Base-by-base conservation (phyloP, 2,797 vertebrate genomes). In the Paguma larvata region DNA sequence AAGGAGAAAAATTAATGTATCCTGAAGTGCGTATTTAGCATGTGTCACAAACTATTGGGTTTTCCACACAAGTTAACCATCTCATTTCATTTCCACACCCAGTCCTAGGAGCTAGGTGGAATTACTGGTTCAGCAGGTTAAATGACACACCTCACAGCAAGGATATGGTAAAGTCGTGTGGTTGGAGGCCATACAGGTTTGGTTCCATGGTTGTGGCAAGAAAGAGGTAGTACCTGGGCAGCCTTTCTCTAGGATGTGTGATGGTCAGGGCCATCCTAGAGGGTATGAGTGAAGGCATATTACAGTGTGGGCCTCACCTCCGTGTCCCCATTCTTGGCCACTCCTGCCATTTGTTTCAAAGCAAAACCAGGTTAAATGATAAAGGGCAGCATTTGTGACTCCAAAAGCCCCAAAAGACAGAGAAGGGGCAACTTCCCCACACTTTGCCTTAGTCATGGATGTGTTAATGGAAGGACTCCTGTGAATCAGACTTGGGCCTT, bases 391-490 rank as follows among this genome's bases (percentile, higher is more conserved):
- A 32, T 89, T 84, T 92, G 67, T 88, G 23, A 23, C 41, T 65
- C 23, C 10, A 75, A 51, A 90, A 78, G 6, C 19, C 30, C 34
- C 15, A 25, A 59, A 79, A 89, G 51, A 34, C 46, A 46, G 14
- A 67, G 5, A 56, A 72, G 48, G 16, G 27, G 2, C 53, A 90
- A 0, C 30, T 27, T 6, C 2, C 3, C 18, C 23, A 10, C 5
- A 18, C 4, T 80, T 44, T 62, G 62, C 44, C 34, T 72, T 87
- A 79, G 25, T 78, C 34, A 59, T 53, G 41, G 91, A 53, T 44
- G 51, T 44, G 83, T 96, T 93, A 89, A 84, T 93, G 44, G 75
- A 86, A 82, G 30, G 51, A 73, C 38, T 93, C 62, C 25, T 65
- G 67, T 92, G 53, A 85, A 65, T 91, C 68, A 85, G 41, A 83